Conservation (phyloP, 2,888 invertebrate genomes). For the Pristionchus entomophagus region DNA sequence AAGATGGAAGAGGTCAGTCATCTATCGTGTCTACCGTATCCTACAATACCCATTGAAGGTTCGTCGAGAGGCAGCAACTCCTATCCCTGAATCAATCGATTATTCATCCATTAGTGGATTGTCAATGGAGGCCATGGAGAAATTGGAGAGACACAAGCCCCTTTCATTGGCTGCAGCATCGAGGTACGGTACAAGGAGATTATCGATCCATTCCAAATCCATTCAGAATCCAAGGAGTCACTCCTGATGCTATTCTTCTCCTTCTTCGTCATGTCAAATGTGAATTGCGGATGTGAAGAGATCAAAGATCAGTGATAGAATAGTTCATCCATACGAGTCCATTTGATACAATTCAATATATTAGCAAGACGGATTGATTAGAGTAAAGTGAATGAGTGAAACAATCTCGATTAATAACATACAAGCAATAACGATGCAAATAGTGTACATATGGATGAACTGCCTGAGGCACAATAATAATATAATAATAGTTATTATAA, state of each 20-base stretch:
- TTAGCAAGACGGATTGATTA: constrained; percentile 10
- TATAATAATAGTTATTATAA: constrained; percentile 33
- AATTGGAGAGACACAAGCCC: constrained; percentile 69
- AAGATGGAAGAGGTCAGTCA: constrained; percentile 52
- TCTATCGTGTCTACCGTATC: not conserved
- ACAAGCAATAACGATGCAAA: not conserved
- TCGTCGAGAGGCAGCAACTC: constrained; percentile 61
- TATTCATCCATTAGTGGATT: constrained; percentile 79
- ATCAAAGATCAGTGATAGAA: constrained; percentile 3
- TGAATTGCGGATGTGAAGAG: constrained; percentile 7
- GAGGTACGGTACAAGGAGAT: constrained; percentile 47
- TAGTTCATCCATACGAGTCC: constrained; percentile 32
- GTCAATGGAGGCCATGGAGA: constrained; percentile 81
- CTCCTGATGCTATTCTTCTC: constrained; percentile 67
- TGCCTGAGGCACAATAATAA: constrained; percentile 42
- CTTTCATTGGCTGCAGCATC: constrained; percentile 74
- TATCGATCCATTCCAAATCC: not conserved
- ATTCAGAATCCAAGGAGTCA: constrained; percentile 66
- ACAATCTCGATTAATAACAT: constrained; percentile 15
- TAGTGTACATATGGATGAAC: constrained; percentile 16
- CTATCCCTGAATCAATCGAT: constrained; percentile 67
- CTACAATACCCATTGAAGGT: constrained; percentile 54
- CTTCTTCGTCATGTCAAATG: constrained; percentile 60
- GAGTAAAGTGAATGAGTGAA: not conserved
- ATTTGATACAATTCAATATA: constrained; percentile 30